Evolutionary conservation across 2,888 invertebrate genomes (phyloP), one percentile per base, ranked within the genome.

Genomic region (Poecilus cupreus): DNA sequence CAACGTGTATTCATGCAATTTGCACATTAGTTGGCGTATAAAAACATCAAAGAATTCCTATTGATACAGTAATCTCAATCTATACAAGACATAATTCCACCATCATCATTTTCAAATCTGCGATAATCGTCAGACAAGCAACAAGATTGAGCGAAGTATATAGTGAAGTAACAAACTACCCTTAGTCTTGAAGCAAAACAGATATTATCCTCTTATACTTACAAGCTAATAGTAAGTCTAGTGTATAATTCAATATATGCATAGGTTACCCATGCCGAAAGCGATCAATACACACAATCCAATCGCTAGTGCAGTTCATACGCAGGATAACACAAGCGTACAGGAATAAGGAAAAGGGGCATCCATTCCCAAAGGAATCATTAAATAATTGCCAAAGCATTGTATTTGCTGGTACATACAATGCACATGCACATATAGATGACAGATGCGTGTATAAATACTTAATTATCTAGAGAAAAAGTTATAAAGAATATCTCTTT

Each of bases 211-310:
- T 68, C 64, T 68, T 68, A 46, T 43, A 60, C 60, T 68, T 68
- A 37, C 13, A 68, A 18, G 37, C 60, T 68, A 68, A 68, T 37
- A 37, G 64, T 37, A 68, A 68, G 64, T 68, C 32, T 68, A 13
- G 64, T 68, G 64, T 68, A 68, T 68, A 68, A 68, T 68, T 68
- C 37, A 68, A 68, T 68, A 22, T 68, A 68, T 68, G 64, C 64
- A 68, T 32, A 68, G 64, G 64, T 32, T n/a, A 68, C 32, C 20
- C 10, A 37, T 32, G 60, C 60, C 24, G 13, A 13, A n/a, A 60
- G 64, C 64, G 64, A 68, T 68, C 64, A 68, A 68, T 68, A 68
- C 13, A 8, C n/a, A 68, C 64, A 68, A 68, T 68, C 64, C 64
- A 39, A 68, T 68, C 64, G 64, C 11, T 32, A 68, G 16, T n/a